These are phyloP conservation scores for Temnothorax unifasciatus DNA, from an alignment of 2,888 invertebrate species.

Conservation along the genomic window DNA sequence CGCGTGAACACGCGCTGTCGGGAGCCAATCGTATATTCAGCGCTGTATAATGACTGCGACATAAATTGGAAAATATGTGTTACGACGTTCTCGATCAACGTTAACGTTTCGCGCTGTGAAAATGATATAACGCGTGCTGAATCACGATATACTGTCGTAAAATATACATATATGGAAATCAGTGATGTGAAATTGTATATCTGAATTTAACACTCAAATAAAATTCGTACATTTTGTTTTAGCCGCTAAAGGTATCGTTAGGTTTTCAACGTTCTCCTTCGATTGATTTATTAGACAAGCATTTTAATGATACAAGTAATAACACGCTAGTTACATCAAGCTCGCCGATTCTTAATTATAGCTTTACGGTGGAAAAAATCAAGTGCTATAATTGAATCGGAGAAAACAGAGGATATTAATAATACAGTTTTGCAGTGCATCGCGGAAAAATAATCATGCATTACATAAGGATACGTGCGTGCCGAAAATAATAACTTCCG, in stretches of 20 bases:
- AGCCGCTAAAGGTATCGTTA: not conserved
- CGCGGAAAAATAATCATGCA: not conserved
- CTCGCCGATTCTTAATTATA: not conserved
- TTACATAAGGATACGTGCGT: conserved; percentile 14
- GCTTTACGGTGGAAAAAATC: not conserved
- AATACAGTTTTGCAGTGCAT: not conserved
- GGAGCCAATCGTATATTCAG: conserved; percentile 42
- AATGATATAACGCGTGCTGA: conserved; percentile 31
- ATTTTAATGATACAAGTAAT: not conserved
- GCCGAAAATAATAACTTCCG: conserved; percentile 28
- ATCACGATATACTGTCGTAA: not conserved
- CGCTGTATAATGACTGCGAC: conserved; percentile 37
- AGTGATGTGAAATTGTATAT: not conserved
- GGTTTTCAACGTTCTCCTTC: not conserved
- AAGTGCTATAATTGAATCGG: conserved; percentile 11
- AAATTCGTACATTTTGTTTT: not conserved
- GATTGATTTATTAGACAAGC: not conserved
- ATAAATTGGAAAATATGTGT: conserved; percentile 54
- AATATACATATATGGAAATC: not conserved
- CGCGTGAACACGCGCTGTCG: conserved; percentile 37
- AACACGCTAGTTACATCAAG: not conserved
- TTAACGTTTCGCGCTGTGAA: conserved; percentile 35
- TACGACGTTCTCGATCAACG: conserved; percentile 51
- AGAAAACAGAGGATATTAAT: conserved; percentile 18
- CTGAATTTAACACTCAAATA: not conserved